Percentiles rank a stretch among this genome's conserved stretches.
Evolutionary conservation across 2,888 invertebrate species (phyloP).

Genomic region (Morpho deidamia): DNA sequence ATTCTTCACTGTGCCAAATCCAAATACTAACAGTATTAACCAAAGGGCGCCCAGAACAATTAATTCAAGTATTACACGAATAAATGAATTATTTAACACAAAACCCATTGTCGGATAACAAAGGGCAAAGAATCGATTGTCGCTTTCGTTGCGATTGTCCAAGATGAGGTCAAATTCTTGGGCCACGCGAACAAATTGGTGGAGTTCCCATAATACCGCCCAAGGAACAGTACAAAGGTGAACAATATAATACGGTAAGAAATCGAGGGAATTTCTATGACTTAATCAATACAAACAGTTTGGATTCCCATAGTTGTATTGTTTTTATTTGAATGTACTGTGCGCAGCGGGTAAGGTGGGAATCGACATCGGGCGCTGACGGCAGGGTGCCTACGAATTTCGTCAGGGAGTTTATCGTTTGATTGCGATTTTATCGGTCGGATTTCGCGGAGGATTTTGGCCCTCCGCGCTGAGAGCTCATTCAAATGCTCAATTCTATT

Average conservation of each 20-base stretch:
- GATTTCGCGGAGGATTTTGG: conserved; percentile 52
- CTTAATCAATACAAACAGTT: conserved; percentile 74
- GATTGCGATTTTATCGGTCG: conserved; percentile 73
- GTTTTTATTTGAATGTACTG: conserved; percentile 57
- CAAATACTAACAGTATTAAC: conserved; percentile 11
- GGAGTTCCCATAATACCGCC: conserved; percentile 71
- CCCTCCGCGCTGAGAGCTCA: conserved; percentile 40
- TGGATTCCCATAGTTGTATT: conserved; percentile 68
- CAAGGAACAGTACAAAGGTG: conserved; percentile 54
- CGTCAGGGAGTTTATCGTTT: conserved; percentile 49
- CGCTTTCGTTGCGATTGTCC: conserved; percentile 29
- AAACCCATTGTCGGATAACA: conserved; percentile 53
- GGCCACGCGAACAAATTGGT: conserved; percentile 72
- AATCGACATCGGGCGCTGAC: conserved; percentile 63
- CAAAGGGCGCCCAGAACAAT: conserved; percentile 57
- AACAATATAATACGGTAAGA: conserved; percentile 46
- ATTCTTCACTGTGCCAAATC: conserved; percentile 11
- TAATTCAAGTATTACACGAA: conserved; percentile 46
- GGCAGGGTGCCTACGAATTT: conserved; percentile 55
- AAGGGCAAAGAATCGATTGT: conserved; percentile 51
- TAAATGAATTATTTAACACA: conserved; percentile 64
- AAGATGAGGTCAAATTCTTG: conserved; percentile 51
- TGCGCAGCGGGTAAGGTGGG: conserved; percentile 58
- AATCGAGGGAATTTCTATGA: conserved; percentile 65
- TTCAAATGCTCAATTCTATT: conserved; percentile 39